phyloP scores from a whole-genome alignment of 2,113 vertebrate species.

The Rhinoptilus africanus region DNA sequence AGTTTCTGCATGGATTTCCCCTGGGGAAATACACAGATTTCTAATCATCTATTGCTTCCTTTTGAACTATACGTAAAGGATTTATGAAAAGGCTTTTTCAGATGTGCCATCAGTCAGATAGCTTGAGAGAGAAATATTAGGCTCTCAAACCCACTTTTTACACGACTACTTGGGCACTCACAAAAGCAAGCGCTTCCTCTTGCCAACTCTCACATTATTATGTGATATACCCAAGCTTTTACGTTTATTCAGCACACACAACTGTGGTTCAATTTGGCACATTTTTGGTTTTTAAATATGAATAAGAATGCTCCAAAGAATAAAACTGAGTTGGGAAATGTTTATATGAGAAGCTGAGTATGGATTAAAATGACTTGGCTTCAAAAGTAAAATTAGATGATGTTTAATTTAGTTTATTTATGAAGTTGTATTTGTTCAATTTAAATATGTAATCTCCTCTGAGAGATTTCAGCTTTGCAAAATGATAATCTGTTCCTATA shows the following conservation, averaged over 20 bases:
- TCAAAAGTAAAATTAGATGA: conserved; percentile 60
- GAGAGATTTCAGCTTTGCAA: conserved; percentile 44
- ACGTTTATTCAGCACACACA: background rate
- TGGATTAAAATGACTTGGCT: conserved; percentile 52
- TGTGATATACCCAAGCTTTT: background rate
- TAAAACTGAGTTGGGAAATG: conserved; percentile 41
- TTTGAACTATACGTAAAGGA: background rate
- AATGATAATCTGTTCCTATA: conserved; percentile 57
- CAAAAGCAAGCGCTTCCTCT: background rate
- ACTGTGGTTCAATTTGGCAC: conserved; percentile 35
- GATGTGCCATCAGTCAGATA: background rate
- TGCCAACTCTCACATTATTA: conserved; percentile 20
- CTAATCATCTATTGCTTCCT: background rate
- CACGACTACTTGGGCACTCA: background rate
- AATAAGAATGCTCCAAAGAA: conserved; percentile 50
- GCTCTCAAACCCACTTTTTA: background rate
- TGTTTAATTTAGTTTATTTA: conserved; percentile 64
- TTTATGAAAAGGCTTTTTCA: background rate
- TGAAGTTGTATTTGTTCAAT: conserved; percentile 61
- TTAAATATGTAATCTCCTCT: conserved; percentile 60
- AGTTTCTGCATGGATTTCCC: background rate
- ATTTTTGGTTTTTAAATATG: conserved; percentile 36
- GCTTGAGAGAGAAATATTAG: background rate
- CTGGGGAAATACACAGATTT: background rate
- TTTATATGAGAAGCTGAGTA: conserved; percentile 41